These are phyloP conservation scores for Archips crataeganus DNA, from an alignment of 2,888 invertebrate species.

Conservation along the genomic window DNA sequence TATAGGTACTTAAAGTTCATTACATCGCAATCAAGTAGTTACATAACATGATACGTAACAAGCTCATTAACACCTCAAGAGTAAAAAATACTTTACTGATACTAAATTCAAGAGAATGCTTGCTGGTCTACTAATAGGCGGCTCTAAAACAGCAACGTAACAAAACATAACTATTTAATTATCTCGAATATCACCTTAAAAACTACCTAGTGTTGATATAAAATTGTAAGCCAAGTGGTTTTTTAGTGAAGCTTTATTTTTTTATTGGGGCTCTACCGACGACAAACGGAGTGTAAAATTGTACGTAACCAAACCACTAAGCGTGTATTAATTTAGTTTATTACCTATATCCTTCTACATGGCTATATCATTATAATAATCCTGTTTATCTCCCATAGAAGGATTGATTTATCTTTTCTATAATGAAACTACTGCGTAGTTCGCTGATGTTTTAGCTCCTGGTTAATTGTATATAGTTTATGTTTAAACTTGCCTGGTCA, in stretches of 20 bases:
- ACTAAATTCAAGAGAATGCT: neutral
- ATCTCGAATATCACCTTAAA: neutral
- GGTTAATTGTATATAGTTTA: neutral
- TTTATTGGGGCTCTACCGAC: slow-evolving; percentile 12
- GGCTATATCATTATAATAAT: slow-evolving; percentile 12
- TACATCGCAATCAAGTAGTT: too few species aligned
- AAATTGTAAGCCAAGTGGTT: slow-evolving; percentile 3
- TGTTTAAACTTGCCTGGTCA: neutral
- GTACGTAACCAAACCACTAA: neutral
- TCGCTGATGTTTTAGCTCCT: slow-evolving; percentile 5
- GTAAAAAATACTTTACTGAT: neutral
- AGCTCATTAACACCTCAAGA: too few species aligned
- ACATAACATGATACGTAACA: too few species aligned
- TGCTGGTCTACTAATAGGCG: neutral
- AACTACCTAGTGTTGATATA: neutral
- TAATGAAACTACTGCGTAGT: slow-evolving; percentile 25
- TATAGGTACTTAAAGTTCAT: too few species aligned
- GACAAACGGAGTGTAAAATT: slow-evolving; percentile 11
- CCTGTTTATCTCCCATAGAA: slow-evolving; percentile 14
- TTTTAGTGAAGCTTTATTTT: slow-evolving; percentile 6
- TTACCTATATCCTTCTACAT: slow-evolving; percentile 4
- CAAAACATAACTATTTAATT: neutral
- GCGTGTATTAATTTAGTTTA: slow-evolving; percentile 1
- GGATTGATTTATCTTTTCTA: slow-evolving; percentile 13
- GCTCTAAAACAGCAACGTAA: neutral